phyloP scores from a whole-genome alignment of 2,888 invertebrate genomes.

The Macrosiphum euphorbiae region DNA sequence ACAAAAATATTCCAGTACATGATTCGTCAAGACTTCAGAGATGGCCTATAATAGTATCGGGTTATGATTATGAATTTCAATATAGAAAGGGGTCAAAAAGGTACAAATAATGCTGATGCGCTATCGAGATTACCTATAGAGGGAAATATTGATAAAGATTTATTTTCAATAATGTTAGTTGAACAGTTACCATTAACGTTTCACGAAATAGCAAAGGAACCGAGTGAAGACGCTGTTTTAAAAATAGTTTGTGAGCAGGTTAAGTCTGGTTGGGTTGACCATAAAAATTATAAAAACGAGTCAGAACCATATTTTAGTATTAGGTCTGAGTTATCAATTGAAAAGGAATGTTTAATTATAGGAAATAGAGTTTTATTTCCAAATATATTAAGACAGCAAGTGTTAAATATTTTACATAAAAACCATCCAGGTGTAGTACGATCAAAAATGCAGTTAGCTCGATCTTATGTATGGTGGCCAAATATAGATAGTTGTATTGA shows the following conservation, averaged over 20 bases:
- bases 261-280: background rate
- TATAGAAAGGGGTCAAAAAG: background rate
- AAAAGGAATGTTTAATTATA: background rate
- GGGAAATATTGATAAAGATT: background rate
- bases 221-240: no score
- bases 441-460: no score
- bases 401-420: slow-evolving; percentile 3
- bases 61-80: slow-evolving; percentile 14
- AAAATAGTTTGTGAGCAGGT: no score
- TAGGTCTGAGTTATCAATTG: background rate
- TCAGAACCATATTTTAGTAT: background rate
- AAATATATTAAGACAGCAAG: background rate
- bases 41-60: background rate
- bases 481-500: no score
- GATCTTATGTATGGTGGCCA: no score
- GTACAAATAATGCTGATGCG: background rate
- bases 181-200: background rate
- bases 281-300: background rate
- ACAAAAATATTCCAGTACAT: background rate
- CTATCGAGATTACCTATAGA: background rate
- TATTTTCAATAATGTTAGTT: background rate
- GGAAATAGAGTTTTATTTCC: background rate
- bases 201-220: background rate
- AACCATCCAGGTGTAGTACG: background rate
- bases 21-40: background rate